Percentiles rank a stretch among this genome's conserved stretches.
Conservation (phyloP, 2,797 vertebrate species). For the Picus viridis region DNA sequence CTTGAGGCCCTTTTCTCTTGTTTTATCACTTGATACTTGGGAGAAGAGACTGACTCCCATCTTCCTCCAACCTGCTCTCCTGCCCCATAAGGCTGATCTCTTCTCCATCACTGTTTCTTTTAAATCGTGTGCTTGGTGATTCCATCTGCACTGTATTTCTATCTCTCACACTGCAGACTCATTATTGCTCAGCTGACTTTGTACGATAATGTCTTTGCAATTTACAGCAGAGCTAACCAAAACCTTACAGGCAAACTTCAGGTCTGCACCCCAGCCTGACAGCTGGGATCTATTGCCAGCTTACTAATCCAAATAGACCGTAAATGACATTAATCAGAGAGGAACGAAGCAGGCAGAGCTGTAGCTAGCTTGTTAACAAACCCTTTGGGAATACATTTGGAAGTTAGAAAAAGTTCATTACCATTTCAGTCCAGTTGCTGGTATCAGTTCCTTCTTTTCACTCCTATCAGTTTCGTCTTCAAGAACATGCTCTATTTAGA, state of each 20-base stretch:
- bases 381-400: neutral
- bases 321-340: neutral
- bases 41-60: too few relatives aligned
- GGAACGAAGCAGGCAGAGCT: neutral
- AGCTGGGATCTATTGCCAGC: neutral
- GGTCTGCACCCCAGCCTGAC: neutral
- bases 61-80: neutral
- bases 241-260: neutral
- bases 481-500: neutral
- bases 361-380: neutral
- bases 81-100: neutral
- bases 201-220: neutral
- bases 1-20: too few relatives aligned
- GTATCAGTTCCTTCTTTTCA: constrained; percentile 14
- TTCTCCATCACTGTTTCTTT: neutral
- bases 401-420: constrained; percentile 45
- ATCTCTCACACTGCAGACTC: neutral
- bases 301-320: neutral
- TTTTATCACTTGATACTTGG: too few relatives aligned
- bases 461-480: neutral
- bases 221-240: neutral
- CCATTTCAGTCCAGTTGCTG: constrained; percentile 15
- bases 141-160: neutral
- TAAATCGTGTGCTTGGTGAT: neutral
- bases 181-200: neutral